Base-by-base conservation (phyloP, 2,888 invertebrate genomes). In the Schizaphis graminum region DNA sequence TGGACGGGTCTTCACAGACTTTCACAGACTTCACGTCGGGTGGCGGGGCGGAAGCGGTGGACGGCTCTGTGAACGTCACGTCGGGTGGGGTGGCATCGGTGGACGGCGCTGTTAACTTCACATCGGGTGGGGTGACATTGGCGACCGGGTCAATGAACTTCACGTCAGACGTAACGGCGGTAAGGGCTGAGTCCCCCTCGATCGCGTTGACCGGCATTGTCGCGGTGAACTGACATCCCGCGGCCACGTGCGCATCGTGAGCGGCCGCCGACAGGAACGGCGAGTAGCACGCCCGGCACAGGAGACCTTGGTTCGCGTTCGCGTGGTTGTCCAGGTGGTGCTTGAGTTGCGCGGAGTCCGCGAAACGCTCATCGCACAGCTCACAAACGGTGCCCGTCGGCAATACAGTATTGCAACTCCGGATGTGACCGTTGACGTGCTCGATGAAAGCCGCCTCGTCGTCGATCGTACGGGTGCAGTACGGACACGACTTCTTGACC, bases 271-370 rank as follows among this genome's bases (percentile, higher is more conserved):
- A 94, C 16, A 86, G 49, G 67, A 91, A 94, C 90, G 91, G 49
- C 0, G n/a, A n/a, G 61, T n/a, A 87, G 44, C 94, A 94, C 13
- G 41, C 8, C 13, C 3, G 21, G 86, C 94, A 94, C 47, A 91
- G 24, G 10, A 91, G 1, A 0, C n/a, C 24, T 5, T 91, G 86
- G 61, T 87, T 28, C 8, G 7, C 0, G 0, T 57, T 16, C 24
- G 24, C 61, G 61, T 94, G 94, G 10, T 53, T n/a, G 24, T 86
- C 67, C 86, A 94, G 35, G 41, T 94, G 93, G 26, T 11, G 16
- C 24, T 44, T 85, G 41, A 91, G 41, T 3, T 1, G 28, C 13
- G 3, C 16, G 16, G 61, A 0, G 41, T 57, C 53, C 0, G 5
- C 8, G 28, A 87, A n/a, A 10, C 24, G 8, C 4, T 16, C 24